phyloP scores from a whole-genome alignment of 2,113 vertebrate species.

The Peromyscus polionotus region DNA sequence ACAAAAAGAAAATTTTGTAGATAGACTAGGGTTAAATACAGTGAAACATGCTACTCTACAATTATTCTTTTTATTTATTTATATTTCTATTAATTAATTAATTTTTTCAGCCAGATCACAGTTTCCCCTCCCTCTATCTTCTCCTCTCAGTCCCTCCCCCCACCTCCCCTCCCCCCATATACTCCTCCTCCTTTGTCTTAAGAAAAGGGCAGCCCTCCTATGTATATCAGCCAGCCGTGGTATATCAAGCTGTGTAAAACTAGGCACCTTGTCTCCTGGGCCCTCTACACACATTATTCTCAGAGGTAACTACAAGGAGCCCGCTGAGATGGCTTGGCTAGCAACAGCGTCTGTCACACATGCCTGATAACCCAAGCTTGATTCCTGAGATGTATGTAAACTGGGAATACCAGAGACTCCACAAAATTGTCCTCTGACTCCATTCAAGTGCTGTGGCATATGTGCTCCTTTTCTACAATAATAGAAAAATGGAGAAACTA shows the following conservation, averaged over 20 bases:
- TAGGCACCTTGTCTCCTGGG: neutral
- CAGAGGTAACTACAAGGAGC: neutral
- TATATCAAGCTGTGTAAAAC: neutral
- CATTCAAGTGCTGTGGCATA: too few species aligned
- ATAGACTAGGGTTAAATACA: neutral
- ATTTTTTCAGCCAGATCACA: neutral
- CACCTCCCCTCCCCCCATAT: neutral
- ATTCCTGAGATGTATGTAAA: neutral
- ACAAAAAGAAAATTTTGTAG: neutral
- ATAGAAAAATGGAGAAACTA: neutral
- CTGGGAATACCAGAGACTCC: neutral
- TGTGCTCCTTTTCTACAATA: neutral
- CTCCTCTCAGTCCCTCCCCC: neutral
- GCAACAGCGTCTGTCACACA: too few species aligned
- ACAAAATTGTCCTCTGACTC: too few species aligned
- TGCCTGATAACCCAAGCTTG: too few species aligned
- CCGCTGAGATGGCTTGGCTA: too few species aligned
- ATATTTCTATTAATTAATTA: neutral
- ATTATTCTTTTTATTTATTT: neutral
- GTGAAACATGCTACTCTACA: neutral
- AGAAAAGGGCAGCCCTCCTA: neutral
- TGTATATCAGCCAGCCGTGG: neutral
- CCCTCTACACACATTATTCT: neutral
- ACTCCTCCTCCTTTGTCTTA: neutral
- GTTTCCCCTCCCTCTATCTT: neutral